Percentiles rank a stretch among this genome's conserved stretches.
phyloP scores from a whole-genome alignment of 2,888 invertebrate genomes.

The Elgonia sp. region DNA sequence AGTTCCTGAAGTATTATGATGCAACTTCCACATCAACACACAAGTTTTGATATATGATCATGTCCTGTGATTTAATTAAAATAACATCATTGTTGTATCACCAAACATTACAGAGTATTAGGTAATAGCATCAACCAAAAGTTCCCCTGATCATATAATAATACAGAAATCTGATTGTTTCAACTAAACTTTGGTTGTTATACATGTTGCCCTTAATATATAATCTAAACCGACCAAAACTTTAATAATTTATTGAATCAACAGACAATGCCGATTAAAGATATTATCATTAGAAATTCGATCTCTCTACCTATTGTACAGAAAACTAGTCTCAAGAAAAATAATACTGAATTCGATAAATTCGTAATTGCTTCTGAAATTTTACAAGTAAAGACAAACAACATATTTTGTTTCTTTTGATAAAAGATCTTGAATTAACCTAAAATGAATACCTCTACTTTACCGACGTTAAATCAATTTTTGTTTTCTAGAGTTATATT shows the following conservation, averaged over 20 bases:
- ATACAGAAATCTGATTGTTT: background rate
- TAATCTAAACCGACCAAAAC: background rate
- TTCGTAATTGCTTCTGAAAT: no score
- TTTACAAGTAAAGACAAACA: no score
- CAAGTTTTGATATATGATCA: background rate
- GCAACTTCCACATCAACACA: background rate
- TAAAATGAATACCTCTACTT: no score
- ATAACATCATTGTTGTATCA: slow-evolving; percentile 12
- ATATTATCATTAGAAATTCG: background rate
- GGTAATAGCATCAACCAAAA: background rate
- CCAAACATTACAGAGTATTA: background rate
- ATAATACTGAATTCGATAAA: no score
- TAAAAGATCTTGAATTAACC: no score
- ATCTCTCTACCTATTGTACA: background rate
- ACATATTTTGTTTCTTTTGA: no score
- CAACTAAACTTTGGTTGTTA: background rate
- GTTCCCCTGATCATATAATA: slow-evolving; percentile 5
- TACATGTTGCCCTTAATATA: background rate
- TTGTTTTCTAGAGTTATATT: no score
- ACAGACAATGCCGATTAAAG: background rate
- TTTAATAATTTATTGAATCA: slow-evolving; percentile 13
- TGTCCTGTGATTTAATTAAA: slow-evolving; percentile 8
- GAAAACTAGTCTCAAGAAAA: no score
- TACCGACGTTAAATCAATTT: no score
- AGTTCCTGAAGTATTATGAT: background rate